Base-by-base conservation (phyloP, 1,140 invertebrate genomes). In the Portunus trituberculatus region DNA sequence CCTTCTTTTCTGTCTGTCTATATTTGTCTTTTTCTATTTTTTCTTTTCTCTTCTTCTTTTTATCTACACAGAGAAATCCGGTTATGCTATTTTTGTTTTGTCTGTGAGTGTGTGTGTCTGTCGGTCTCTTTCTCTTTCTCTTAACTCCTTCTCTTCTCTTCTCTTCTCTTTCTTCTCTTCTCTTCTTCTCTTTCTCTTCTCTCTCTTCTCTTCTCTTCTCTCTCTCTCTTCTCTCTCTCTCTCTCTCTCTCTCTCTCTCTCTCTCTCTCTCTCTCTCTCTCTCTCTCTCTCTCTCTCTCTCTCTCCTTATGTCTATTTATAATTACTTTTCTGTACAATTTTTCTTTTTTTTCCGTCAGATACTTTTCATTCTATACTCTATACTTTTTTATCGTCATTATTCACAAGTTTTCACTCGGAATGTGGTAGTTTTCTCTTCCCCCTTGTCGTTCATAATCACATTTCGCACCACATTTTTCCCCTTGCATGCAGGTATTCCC, bases 231-330 rank as follows among this genome's bases (percentile, higher is more conserved):
- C 1, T 83, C 76, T 83, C 76, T 83, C 76, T 83, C 76, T 83
- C 76, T 83, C 76, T 83, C 76, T 89, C 87, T 89, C 87, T 89
- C 87, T 89, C 87, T 89, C 87, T 89, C 87, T 89, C 87, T 89
- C 87, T 89, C 87, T 89, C 87, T 89, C 87, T 89, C 87, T 89
- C 87, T 89, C 87, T 89, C 87, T 89, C 87, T 89, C 87, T 89
- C 87, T 39, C 39, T 39, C 39, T 39, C 39, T 39, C 39, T 39
- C 39, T 39, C 39, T 39, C 39, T 39, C 39, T 39, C 39, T 39
- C 39, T 1, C 39, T 39, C 6, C 6, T 39, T 39, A 6, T 39
- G 39, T 39, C 1, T 39, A 39, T 39, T 2, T 39, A 39, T 39
- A 39, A 39, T 39, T 39, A 39, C 39, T 39, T 39, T 39, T 39